phyloP scores from a whole-genome alignment of 2,113 vertebrate species.

The Galemys pyrenaicus region DNA sequence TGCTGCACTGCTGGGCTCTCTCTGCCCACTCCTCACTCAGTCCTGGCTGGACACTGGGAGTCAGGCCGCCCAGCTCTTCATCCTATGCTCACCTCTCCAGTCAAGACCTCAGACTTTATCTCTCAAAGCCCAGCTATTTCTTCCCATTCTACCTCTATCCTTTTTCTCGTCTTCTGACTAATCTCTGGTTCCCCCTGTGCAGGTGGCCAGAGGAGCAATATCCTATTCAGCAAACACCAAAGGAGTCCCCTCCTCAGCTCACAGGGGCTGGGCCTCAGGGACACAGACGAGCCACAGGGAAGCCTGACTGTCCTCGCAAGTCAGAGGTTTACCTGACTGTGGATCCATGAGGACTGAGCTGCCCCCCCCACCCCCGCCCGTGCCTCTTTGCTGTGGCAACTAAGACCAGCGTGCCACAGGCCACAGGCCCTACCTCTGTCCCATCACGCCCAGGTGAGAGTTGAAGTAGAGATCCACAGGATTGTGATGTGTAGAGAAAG shows the following conservation, averaged over 20 bases:
- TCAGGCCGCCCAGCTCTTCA: no score
- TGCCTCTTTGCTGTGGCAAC: accelerated
- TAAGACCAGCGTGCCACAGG: neutral
- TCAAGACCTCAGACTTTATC: neutral
- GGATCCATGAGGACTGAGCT: no score
- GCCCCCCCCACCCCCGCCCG: no score
- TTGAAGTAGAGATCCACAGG: no score
- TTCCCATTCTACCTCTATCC: neutral
- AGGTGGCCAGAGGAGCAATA: neutral
- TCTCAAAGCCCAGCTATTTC: neutral
- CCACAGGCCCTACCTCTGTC: neutral
- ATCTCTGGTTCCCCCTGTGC: neutral
- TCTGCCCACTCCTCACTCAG: neutral
- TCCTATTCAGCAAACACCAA: neutral
- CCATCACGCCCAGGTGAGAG: no score
- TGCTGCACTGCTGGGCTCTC: no score
- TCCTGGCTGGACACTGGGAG: neutral
- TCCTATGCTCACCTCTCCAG: no score
- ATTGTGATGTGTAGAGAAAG: no score
- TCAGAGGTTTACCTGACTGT: no score
- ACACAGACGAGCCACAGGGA: neutral
- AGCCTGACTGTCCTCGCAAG: no score
- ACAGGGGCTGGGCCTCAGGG: neutral
- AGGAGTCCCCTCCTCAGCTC: neutral
- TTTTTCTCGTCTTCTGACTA: no score